Conservation (phyloP, 2,888 invertebrate genomes). For the Thereva nobilitata region DNA sequence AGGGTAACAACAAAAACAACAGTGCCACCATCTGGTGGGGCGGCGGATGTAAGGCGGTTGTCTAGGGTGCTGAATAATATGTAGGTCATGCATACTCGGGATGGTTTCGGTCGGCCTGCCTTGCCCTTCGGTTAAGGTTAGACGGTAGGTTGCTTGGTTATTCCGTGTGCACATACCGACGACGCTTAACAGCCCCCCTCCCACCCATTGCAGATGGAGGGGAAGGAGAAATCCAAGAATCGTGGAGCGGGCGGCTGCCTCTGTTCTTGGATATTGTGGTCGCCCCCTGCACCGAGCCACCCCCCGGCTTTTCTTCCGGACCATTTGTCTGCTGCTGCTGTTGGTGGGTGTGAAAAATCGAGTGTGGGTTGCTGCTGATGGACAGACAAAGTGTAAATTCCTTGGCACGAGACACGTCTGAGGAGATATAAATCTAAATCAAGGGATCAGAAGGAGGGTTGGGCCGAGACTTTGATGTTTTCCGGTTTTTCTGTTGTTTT, state of each 20-base stretch:
- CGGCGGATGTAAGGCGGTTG: conserved; percentile 21
- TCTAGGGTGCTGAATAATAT: conserved; percentile 36
- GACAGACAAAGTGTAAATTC: conserved; percentile 33
- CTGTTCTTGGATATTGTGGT: conserved; percentile 23
- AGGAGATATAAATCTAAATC: conserved; percentile 30
- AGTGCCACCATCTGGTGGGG: conserved; percentile 14
- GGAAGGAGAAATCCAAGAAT: not conserved
- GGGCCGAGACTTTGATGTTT: too few relatives aligned
- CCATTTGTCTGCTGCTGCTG: not conserved
- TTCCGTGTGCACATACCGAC: not conserved
- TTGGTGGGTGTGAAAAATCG: not conserved
- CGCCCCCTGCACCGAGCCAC: not conserved
- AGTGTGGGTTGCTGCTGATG: conserved; percentile 12
- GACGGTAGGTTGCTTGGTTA: not conserved
- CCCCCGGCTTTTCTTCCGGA: conserved; percentile 1
- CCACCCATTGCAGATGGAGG: not conserved
- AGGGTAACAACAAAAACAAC: conserved; percentile 15
- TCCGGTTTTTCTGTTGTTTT: too few relatives aligned
- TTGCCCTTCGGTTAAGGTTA: conserved; percentile 18
- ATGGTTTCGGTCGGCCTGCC: conserved; percentile 17
- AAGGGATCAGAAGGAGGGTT: not conserved
- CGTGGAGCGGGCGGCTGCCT: conserved; percentile 6
- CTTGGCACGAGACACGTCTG: conserved; percentile 25
- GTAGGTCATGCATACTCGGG: conserved; percentile 34
- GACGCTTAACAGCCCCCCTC: not conserved